These are phyloP conservation scores for Mythimna loreyi DNA, from an alignment of 2,888 invertebrate species.

Conservation along the genomic window DNA sequence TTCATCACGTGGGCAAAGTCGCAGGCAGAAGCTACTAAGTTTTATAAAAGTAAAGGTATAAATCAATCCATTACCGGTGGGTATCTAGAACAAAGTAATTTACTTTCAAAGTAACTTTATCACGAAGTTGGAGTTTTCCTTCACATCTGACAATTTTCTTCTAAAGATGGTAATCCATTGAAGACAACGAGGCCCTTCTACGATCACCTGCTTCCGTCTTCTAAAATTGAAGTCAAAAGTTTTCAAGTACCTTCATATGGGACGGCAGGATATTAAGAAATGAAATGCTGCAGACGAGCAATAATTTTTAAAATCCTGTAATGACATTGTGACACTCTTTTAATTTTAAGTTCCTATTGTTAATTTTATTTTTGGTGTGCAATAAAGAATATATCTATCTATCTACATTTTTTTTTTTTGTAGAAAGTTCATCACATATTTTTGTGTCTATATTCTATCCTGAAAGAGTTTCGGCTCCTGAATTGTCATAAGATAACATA, in stretches of 20 bases:
- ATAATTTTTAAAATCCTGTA: too few relatives aligned
- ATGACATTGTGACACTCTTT: too few relatives aligned
- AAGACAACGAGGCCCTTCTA: conserved; percentile 17
- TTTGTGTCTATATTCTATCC: neutral
- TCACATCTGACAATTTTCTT: conserved; percentile 39
- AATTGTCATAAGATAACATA: neutral
- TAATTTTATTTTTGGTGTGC: too few relatives aligned
- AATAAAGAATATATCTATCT: too few relatives aligned
- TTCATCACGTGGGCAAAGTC: too few relatives aligned
- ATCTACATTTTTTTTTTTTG: too few relatives aligned
- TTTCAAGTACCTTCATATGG: conserved; percentile 27
- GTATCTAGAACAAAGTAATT: conserved; percentile 42
- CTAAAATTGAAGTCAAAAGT: conserved; percentile 37
- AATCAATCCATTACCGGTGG: conserved; percentile 18
- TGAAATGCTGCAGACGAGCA: conserved; percentile 8
- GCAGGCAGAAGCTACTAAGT: too few relatives aligned
- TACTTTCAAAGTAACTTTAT: conserved; percentile 2
- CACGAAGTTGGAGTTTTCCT: conserved; percentile 11
- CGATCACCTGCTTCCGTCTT: conserved; percentile 37
- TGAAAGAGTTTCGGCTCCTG: neutral
- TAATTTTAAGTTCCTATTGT: too few relatives aligned
- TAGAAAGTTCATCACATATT: too few relatives aligned
- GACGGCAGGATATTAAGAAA: conserved; percentile 25
- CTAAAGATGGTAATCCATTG: conserved; percentile 39
- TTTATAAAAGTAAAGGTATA: neutral